Evolutionary conservation across 2,888 invertebrate species (phyloP), one percentile per base, ranked within the genome.

Genomic region (Geophilus truncorum): DNA sequence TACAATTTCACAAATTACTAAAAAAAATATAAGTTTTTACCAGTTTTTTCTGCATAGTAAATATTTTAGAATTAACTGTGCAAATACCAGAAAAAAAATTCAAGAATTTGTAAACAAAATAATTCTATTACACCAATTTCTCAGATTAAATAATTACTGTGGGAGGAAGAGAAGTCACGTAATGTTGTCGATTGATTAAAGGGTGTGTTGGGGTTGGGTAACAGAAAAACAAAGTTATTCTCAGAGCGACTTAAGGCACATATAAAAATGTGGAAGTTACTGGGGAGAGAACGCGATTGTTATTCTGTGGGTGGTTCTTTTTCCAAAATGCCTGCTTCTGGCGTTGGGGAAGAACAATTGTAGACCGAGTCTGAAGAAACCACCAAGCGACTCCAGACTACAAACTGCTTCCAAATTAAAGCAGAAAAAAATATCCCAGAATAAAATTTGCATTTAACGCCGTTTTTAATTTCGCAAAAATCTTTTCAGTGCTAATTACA

Each of bases 291-390:
- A 28, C 70, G 21, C n/a, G 70, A 70, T 70, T 70, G 28, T 70
- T 70, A 70, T 70, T 70, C 70, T 70, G 70, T 70, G 10, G 70
- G 70, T 70, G 70, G 70, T 25, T 28, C 70, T 23, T 70, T 70
- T 70, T 70, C 70, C 70, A 70, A 70, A 70, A 70, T 70, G 28
- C 70, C 70, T 25, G 70, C 70, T 70, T 25, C 70, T 70, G 70
- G 70, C 70, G 70, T 25, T 28, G 28, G 70, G 70, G n/a, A 23
- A 28, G 70, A 23, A 70, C 70, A 70, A 28, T 70, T 70, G 25
- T 70, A 70, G 70, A 28, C 70, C 4, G 70, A 70, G 70, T 3
- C 70, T 10, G 21, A 25, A 51, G 45, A 23, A 62, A 25, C 10
- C 10, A 70, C 70, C 25, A 28, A 70, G 12, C 25, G 70, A 15